Conservation (phyloP, 2,113 vertebrate genomes). For the Erythrocebus patas region DNA sequence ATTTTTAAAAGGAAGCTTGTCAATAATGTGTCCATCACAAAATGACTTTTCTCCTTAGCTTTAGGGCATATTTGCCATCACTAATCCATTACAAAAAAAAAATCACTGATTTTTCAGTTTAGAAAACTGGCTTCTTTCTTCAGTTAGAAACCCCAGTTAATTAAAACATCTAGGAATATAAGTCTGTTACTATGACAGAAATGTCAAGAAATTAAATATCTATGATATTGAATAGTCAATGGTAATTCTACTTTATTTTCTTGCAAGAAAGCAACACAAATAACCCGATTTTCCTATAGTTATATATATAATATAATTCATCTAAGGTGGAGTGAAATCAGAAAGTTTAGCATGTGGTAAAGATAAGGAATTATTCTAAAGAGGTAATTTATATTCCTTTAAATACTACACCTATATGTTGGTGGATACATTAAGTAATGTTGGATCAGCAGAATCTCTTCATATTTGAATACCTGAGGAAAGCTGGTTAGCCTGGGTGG, state of each 20-base stretch:
- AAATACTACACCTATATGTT: not conserved
- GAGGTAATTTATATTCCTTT: not conserved
- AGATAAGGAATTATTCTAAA: not conserved
- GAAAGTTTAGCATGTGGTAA: not conserved
- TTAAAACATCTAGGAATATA: not conserved
- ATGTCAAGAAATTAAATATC: not conserved
- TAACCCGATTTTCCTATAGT: not conserved
- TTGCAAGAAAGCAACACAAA: not conserved
- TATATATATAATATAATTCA: not conserved
- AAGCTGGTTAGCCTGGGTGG: not conserved
- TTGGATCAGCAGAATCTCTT: not conserved
- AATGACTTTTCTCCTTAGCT: constrained; percentile 44
- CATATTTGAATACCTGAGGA: not conserved
- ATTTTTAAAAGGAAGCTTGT: constrained; percentile 77
- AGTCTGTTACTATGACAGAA: not conserved
- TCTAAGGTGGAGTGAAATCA: not conserved
- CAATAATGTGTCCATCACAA: constrained; percentile 68
- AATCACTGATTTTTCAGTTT: not conserved
- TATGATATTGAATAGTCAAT: not conserved
- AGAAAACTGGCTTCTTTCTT: not conserved
- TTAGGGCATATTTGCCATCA: constrained; percentile 38
- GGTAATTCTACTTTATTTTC: not conserved
- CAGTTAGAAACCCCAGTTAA: not conserved
- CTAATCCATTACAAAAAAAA: not conserved
- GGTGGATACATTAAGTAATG: not conserved